Percentiles rank a stretch among this genome's conserved stretches.
Conservation (phyloP, 2,113 vertebrate genomes). For the Pheucticus melanocephalus region DNA sequence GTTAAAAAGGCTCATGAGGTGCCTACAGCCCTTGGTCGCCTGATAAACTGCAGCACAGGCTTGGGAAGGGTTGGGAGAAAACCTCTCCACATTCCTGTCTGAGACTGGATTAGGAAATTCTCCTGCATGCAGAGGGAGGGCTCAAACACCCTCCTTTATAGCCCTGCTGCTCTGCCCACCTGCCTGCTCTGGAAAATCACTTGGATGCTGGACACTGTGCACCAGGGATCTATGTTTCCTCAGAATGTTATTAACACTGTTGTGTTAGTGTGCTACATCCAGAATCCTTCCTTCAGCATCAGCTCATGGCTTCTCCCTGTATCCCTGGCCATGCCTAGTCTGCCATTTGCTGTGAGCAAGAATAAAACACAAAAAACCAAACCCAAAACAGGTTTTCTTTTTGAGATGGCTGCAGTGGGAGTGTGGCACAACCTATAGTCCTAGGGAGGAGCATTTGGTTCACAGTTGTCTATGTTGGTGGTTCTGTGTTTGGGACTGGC, state of each 20-base stretch:
- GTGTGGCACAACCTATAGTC: background rate
- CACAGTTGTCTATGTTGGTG: background rate
- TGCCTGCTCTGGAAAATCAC: background rate
- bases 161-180: background rate
- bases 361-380: background rate
- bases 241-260: background rate
- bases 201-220: background rate
- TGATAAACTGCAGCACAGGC: background rate
- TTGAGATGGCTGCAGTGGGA: conserved; percentile 29
- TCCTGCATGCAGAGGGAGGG: background rate
- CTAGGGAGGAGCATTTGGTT: conserved; percentile 30
- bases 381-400: background rate
- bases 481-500: background rate
- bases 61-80: background rate
- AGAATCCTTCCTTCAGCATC: background rate
- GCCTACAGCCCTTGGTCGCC: background rate
- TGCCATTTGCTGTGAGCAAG: conserved; percentile 16
- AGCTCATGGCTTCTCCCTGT: background rate
- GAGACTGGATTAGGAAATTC: background rate
- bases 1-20: background rate
- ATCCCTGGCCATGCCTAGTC: background rate
- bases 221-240: background rate
- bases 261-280: background rate
- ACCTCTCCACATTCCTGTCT: background rate
- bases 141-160: background rate